Percentiles rank a stretch among this genome's conserved stretches.
Conservation (phyloP, 1,140 invertebrate genomes). For the Ladona fulva region DNA sequence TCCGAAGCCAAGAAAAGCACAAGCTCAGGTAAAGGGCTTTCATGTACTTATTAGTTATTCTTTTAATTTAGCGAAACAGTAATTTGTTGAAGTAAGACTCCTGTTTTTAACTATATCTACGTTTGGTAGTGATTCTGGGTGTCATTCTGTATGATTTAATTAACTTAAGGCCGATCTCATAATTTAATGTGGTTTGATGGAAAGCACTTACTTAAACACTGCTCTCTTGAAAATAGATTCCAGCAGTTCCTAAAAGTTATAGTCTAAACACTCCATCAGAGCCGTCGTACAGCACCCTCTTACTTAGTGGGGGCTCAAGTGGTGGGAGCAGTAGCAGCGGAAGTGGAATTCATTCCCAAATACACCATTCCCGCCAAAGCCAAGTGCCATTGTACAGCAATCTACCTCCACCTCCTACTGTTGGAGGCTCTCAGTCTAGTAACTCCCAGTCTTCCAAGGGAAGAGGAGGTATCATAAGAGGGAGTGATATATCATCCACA, state of each 20-base stretch:
- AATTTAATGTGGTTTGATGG: no score
- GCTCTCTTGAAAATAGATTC: neutral
- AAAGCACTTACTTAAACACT: no score
- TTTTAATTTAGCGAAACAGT: no score
- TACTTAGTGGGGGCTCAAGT: conserved; percentile 35
- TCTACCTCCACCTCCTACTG: conserved; percentile 33
- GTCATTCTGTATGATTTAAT: no score
- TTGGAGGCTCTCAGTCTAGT: conserved; percentile 3
- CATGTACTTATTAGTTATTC: no score
- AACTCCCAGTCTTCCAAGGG: conserved; percentile 28
- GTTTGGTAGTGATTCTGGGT: no score
- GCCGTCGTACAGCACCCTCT: conserved; percentile 43
- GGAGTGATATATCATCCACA: neutral
- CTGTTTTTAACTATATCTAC: no score
- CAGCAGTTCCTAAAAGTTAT: conserved; percentile 41
- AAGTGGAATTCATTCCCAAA: neutral
- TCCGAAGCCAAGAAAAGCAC: neutral
- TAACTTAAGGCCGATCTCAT: no score
- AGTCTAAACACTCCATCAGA: conserved; percentile 39
- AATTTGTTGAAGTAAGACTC: no score
- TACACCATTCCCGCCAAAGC: neutral
- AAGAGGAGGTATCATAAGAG: conserved; percentile 24
- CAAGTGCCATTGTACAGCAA: conserved; percentile 35
- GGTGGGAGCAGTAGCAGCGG: conserved; percentile 21
- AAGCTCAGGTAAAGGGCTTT: neutral